Evolutionary conservation across 2,797 vertebrate species (phyloP).

Genomic region (Acanthiza pusilla): DNA sequence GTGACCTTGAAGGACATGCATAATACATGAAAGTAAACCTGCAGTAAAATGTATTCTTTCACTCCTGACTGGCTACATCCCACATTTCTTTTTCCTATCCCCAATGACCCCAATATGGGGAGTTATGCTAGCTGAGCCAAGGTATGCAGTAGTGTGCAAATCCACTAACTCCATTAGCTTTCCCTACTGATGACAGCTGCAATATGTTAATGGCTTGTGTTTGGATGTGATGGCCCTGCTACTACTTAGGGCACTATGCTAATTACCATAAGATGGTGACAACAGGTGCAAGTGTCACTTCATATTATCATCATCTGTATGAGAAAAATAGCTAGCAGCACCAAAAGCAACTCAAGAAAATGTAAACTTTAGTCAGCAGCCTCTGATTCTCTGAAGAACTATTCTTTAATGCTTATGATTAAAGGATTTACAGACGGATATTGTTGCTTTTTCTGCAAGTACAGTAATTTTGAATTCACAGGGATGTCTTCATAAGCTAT

Average conservation of each 20-base stretch:
- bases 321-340: slow-evolving; percentile 75
- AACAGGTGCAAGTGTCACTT: slow-evolving; percentile 84
- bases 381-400: slow-evolving; percentile 72
- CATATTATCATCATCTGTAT: slow-evolving; percentile 70
- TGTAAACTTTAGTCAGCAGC: slow-evolving; percentile 78
- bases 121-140: slow-evolving; percentile 73
- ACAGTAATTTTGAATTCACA: slow-evolving; percentile 71
- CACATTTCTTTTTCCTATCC: slow-evolving; percentile 75
- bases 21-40: slow-evolving; percentile 87
- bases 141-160: slow-evolving; percentile 74
- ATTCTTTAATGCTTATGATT: slow-evolving; percentile 75
- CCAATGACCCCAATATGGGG: slow-evolving; percentile 77
- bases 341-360: slow-evolving; percentile 74
- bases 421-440: slow-evolving; percentile 65
- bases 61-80: slow-evolving; percentile 82
- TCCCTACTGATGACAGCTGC: slow-evolving; percentile 80
- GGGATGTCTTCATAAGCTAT: slow-evolving; percentile 70
- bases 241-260: slow-evolving; percentile 80
- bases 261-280: slow-evolving; percentile 82
- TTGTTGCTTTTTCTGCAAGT: slow-evolving; percentile 67
- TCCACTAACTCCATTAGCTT: slow-evolving; percentile 74
- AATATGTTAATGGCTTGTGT: slow-evolving; percentile 83
- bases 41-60: slow-evolving; percentile 84
- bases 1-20: slow-evolving; percentile 84
- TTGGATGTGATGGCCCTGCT: slow-evolving; percentile 76